phyloP scores from a whole-genome alignment of 2,113 vertebrate genomes.

The Phainopepla nitens region DNA sequence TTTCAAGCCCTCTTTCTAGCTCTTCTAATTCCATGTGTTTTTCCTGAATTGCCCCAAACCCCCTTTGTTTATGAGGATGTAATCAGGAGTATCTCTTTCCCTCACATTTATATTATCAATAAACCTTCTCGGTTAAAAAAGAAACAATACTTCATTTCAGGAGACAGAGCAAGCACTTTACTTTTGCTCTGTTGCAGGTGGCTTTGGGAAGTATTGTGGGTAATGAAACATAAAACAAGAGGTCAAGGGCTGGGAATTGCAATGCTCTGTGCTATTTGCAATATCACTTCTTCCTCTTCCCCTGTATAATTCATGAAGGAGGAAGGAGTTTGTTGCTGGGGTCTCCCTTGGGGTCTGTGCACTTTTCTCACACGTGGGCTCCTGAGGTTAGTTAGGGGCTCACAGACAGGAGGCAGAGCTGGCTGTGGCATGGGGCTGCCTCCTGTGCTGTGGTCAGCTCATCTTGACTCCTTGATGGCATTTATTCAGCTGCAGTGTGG shows the following conservation, averaged over 20 bases:
- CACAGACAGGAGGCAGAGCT: background rate
- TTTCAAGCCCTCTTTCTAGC: background rate
- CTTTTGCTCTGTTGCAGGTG: background rate
- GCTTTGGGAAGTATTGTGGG: background rate
- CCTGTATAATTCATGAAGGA: background rate
- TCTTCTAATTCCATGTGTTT: background rate
- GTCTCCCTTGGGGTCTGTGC: background rate
- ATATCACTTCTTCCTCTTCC: background rate
- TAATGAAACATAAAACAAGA: background rate
- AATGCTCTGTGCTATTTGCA: rapidly evolving
- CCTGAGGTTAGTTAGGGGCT: background rate
- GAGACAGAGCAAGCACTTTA: background rate
- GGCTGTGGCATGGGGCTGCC: background rate
- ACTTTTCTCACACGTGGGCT: rapidly evolving
- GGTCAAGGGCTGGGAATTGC: background rate
- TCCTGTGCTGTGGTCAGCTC: background rate
- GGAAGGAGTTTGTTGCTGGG: background rate
- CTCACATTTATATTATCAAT: background rate
- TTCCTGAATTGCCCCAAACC: background rate
- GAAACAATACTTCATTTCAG: background rate
- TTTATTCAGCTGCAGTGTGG: background rate
- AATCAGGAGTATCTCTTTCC: background rate
- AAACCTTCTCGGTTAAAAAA: background rate
- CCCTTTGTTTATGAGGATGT: background rate
- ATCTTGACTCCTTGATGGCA: background rate